Evolutionary conservation across 2,888 invertebrate genomes (phyloP).

Genomic region (Choristoneura rosaceana): DNA sequence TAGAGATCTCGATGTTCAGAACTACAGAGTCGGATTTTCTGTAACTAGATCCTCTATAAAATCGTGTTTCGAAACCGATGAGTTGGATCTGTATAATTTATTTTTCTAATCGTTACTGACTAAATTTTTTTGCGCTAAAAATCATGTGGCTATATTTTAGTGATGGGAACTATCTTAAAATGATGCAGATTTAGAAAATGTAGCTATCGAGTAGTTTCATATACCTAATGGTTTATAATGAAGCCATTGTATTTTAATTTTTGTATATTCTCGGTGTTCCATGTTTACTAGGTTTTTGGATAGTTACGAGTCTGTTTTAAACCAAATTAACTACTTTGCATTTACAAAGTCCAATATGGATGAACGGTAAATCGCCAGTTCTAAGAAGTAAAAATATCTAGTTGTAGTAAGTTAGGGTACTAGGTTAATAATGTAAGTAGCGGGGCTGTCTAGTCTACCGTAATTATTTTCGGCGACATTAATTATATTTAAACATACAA

Average conservation of each 20-base stretch:
- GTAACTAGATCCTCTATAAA: conserved; percentile 8
- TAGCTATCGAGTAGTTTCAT: conserved; percentile 8
- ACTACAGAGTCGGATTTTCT: conserved; percentile 12
- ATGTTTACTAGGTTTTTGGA: conserved; percentile 22
- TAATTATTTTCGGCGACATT: not conserved
- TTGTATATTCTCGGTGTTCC: conserved; percentile 13
- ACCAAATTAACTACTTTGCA: conserved; percentile 27
- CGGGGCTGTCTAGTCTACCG: conserved; percentile 32
- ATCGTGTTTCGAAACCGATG: conserved; percentile 15
- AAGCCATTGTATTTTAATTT: conserved; percentile 18
- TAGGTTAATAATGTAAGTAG: conserved; percentile 12
- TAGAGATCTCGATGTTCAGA: conserved; percentile 8
- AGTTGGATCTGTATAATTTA: conserved; percentile 9
- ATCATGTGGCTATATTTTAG: conserved; percentile 36
- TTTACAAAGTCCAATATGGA: conserved; percentile 21
- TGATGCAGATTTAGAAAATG: conserved; percentile 7
- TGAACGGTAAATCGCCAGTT: conserved; percentile 14
- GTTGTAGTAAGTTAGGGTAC: conserved; percentile 18
- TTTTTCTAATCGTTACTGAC: conserved; percentile 8
- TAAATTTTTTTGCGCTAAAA: conserved; percentile 18
- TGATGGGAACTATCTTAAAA: conserved; percentile 30
- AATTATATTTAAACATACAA: not conserved
- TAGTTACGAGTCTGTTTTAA: conserved; percentile 15
- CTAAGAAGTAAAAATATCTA: conserved; percentile 5
- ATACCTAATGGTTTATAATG: not conserved